Conservation (phyloP, 2,797 vertebrate species). For the Eidolon dupreanum region DNA sequence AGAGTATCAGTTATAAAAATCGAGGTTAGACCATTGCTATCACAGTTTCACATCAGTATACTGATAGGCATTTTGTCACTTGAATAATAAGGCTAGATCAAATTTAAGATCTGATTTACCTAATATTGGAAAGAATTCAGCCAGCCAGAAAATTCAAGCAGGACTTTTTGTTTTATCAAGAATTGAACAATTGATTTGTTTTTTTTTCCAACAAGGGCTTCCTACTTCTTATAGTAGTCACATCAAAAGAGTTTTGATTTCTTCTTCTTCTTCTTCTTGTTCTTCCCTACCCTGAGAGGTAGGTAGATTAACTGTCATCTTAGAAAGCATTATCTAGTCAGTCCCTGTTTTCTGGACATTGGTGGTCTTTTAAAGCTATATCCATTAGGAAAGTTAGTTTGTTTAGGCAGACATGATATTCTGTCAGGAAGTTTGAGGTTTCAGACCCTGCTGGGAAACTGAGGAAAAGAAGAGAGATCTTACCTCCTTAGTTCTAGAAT, state of each 20-base stretch:
- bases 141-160: background rate
- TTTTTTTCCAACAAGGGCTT: background rate
- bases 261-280: background rate
- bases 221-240: background rate
- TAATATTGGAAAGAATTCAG: background rate
- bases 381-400: background rate
- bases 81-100: background rate
- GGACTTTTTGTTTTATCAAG: background rate
- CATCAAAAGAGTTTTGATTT: background rate
- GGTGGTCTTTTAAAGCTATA: background rate
- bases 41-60: background rate
- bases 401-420: background rate
- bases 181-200: background rate
- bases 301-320: background rate
- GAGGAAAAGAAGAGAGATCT: background rate
- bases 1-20: background rate
- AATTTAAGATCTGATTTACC: background rate
- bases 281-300: background rate
- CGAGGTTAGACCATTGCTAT: background rate
- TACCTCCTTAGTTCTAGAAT: background rate
- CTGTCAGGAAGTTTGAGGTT: background rate
- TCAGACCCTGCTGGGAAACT: background rate
- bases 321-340: background rate
- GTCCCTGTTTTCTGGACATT: background rate
- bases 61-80: background rate